Evolutionary conservation across 2,888 invertebrate species (phyloP).

Genomic region (Tipula confusa): DNA sequence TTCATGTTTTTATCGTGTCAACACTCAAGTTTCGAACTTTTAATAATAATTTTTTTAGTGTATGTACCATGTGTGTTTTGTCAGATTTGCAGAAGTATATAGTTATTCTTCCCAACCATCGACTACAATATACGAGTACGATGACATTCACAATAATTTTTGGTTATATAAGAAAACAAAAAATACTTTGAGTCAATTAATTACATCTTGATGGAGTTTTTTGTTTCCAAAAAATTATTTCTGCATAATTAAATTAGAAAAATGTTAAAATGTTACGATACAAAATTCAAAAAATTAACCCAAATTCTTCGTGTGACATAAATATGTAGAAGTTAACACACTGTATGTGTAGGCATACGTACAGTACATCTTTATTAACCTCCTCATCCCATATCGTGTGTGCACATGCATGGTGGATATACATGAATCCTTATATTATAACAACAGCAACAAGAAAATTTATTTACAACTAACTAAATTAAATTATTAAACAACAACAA

Average conservation of each 20-base stretch:
- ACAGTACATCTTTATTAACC: neutral
- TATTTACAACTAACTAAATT: neutral
- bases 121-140: neutral
- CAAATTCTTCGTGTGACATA: neutral
- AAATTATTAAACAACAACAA: slow-evolving; percentile 3
- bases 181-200: neutral
- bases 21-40: neutral
- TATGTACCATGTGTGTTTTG: neutral
- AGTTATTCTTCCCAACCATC: neutral
- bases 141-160: neutral
- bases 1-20: neutral
- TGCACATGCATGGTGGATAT: neutral
- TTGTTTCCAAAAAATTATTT: neutral
- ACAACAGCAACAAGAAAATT: neutral
- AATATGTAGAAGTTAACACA: neutral
- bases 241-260: neutral
- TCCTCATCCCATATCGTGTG: neutral
- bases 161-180: neutral
- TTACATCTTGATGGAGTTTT: neutral
- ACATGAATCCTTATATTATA: neutral
- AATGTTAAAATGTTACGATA: neutral
- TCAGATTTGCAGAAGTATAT: neutral
- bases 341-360: neutral
- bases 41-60: neutral
- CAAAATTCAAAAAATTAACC: neutral